Conservation (phyloP, 2,113 vertebrate species). For the Cryptomyrus ogoouensis region DNA sequence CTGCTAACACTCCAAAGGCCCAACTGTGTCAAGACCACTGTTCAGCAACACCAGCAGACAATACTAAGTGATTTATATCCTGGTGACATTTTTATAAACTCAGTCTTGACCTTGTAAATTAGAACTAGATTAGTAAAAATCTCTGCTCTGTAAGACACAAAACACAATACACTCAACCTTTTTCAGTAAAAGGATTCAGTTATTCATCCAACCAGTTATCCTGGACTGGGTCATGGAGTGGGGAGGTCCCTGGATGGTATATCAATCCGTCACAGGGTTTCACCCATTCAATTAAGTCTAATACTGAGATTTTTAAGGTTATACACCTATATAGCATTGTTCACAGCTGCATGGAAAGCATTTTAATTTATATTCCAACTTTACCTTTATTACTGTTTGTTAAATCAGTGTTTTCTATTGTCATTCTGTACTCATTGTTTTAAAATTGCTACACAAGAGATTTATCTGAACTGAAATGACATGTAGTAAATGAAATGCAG, state of each 20-base stretch:
- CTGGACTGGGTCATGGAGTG: not conserved
- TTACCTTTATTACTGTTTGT: not conserved
- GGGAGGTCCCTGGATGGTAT: not conserved
- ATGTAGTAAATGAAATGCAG: not conserved
- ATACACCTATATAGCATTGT: not conserved
- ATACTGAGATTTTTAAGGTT: not conserved
- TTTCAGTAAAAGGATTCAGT: not conserved
- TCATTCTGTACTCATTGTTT: not conserved
- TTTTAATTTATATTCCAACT: not conserved
- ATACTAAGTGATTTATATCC: not conserved
- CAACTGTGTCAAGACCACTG: not conserved
- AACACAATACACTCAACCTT: not conserved
- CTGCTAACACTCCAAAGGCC: not conserved
- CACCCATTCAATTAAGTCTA: not conserved
- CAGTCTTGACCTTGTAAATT: not conserved
- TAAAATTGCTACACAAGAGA: not conserved
- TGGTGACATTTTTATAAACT: not conserved
- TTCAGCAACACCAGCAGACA: not conserved
- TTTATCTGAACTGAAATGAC: not conserved
- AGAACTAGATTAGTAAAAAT: not conserved
- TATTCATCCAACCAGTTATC: not conserved
- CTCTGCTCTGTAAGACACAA: not conserved
- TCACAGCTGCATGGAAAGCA: not conserved
- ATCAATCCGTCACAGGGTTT: not conserved
- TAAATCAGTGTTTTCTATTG: not conserved